Conservation (phyloP, 2,888 invertebrate genomes). For the Bellardia pandia region DNA sequence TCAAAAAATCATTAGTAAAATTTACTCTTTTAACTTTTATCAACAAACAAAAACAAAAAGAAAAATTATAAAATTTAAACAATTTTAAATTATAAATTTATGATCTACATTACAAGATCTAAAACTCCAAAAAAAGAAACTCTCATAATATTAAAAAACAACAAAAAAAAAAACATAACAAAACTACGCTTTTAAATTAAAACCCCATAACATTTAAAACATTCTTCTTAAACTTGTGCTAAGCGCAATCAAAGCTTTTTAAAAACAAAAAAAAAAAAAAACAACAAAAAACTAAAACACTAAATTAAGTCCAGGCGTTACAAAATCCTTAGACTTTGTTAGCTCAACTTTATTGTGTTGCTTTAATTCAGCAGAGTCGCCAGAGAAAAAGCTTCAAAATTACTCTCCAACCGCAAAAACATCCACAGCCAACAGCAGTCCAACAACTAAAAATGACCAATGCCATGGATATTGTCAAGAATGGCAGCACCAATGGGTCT, state of each 20-base stretch:
- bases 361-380: not conserved
- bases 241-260: slow-evolving; percentile 83
- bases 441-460: slow-evolving; percentile 82
- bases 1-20: slow-evolving; percentile 81
- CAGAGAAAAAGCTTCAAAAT: slow-evolving; percentile 74
- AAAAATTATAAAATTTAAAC: slow-evolving; percentile 76
- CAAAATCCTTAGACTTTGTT: not conserved
- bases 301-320: slow-evolving; percentile 71
- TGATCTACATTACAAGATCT: slow-evolving; percentile 67
- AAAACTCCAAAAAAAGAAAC: slow-evolving; percentile 68
- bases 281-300: not conserved
- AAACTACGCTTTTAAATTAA: slow-evolving; percentile 71
- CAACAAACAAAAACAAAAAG: slow-evolving; percentile 73
- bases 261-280: slow-evolving; percentile 67
- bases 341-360: slow-evolving; percentile 8
- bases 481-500: slow-evolving; percentile 86
- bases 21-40: slow-evolving; percentile 83
- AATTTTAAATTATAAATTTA: slow-evolving; percentile 76
- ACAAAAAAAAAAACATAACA: slow-evolving; percentile 49
- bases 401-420: slow-evolving; percentile 74
- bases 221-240: slow-evolving; percentile 81
- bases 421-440: slow-evolving; percentile 62
- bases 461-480: slow-evolving; percentile 90
- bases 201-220: slow-evolving; percentile 63
- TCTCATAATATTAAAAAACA: slow-evolving; percentile 44